Evolutionary conservation across 2,113 vertebrate species (phyloP), one percentile per base, ranked within the genome.

Genomic region (Mustela nigripes): DNA sequence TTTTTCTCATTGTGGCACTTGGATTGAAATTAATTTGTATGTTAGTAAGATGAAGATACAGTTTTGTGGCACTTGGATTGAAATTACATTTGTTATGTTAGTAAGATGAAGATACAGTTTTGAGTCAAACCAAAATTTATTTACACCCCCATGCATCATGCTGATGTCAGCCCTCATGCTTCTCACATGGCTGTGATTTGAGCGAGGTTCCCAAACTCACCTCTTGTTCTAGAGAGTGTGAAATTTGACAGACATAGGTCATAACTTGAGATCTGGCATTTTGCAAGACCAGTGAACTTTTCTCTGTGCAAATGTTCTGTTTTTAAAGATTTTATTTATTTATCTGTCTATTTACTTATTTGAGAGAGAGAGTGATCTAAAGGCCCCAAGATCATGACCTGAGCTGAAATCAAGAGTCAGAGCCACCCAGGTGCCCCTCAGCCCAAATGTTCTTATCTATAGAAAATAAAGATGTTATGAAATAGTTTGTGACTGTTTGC

Each of bases 1-100:
- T 85, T 95, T 95, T 97, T 93, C 42, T 91, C 58, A 65, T 88
- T 92, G 39, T 90, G 92, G 79, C 78, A 73, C 58, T 97, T 78
- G 50, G 31, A 81, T 36, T 94, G 87, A 93, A 96, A 91, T 96
- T 76, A 50, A 31, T 93, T 74, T 95, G 82, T 74, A 18, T 96
- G n/a, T 92, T 92, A 96, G 50, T 97, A 82, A 93, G 39, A 39
- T 39, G 39, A 39, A 39, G 39, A 39, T 39, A 39, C 21, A 53
- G 73, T 36, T 74, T 39, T 39, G 39, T 39, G 39, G 39, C 39
- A 39, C 39, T 42, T 42, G 4, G 42, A 42, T 42, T 42, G 42
- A 42, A 42, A 42, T 96, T 76, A 50, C 42, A 28, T 93, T 74
- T 95, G 82, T 74, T 74, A 16, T 96, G 39, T 92, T 92, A 96